phyloP scores from a whole-genome alignment of 2,797 vertebrate genomes.

The Myotis pilosus region DNA sequence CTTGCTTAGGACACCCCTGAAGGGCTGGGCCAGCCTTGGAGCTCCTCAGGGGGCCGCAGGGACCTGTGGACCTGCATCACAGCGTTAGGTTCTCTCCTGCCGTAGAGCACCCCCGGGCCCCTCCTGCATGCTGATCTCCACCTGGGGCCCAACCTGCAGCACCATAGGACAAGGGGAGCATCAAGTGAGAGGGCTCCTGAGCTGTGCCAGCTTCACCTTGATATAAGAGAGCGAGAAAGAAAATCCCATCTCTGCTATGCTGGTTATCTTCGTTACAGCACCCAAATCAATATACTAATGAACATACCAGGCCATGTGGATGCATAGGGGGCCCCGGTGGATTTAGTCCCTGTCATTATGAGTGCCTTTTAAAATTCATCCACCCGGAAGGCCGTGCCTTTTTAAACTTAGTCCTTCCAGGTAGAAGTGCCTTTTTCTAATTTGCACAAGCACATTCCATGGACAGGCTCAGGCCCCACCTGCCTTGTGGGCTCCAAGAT shows the following conservation, averaged over 20 bases:
- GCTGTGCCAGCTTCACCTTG: too few relatives aligned
- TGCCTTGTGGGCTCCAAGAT: not conserved
- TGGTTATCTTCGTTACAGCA: not conserved
- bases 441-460: not conserved
- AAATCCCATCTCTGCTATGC: not conserved
- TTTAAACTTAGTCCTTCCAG: not conserved
- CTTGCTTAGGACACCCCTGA: not conserved
- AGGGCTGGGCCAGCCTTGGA: not conserved
- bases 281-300: too few relatives aligned
- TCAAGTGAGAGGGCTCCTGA: not conserved
- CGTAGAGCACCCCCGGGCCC: accelerated
- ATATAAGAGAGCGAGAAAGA: not conserved
- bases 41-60: accelerated
- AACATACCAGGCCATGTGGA: accelerated
- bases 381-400: not conserved
- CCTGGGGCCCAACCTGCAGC: not conserved
- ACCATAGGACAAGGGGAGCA: not conserved
- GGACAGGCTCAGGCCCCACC: not conserved
- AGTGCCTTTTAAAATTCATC: not conserved
- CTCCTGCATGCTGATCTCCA: not conserved
- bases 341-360: not conserved
- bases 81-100: not conserved
- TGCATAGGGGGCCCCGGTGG: not conserved
- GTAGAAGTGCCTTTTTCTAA: not conserved
- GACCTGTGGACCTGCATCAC: not conserved